A percentile compares a stretch with the other conserved stretches of the same genome.
phyloP scores from a whole-genome alignment of 2,113 vertebrate genomes.

The Plotosus lineatus region DNA sequence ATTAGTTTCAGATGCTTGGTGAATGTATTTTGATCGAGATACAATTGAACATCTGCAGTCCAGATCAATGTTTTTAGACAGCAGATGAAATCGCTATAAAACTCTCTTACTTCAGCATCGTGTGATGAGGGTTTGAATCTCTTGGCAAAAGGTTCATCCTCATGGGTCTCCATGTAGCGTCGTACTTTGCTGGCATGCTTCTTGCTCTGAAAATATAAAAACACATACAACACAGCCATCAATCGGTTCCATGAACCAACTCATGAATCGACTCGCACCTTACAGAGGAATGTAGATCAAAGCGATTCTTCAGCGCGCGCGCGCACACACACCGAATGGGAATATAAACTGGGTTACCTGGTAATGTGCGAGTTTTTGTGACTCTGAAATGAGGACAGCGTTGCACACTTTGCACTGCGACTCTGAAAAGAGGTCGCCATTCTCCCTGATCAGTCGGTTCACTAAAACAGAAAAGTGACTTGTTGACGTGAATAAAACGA shows the following conservation, averaged over 20 bases:
- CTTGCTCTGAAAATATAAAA: constrained; percentile 81
- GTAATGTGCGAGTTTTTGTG: constrained; percentile 95
- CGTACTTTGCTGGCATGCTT: constrained; percentile 97
- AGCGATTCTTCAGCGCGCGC: background rate
- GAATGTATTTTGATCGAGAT: too few species aligned
- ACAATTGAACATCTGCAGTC: too few species aligned
- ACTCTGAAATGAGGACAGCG: constrained; percentile 92
- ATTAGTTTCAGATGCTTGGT: too few species aligned
- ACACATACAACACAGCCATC: constrained; percentile 20
- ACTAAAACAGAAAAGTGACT: constrained; percentile 68
- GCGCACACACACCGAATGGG: background rate
- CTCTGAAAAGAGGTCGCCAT: constrained; percentile 90
- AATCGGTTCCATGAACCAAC: background rate
- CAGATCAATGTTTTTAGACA: too few species aligned
- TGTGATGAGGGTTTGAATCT: constrained; percentile 63
- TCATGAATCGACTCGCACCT: background rate
- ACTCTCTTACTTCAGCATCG: constrained; percentile 49
- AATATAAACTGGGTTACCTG: constrained; percentile 77
- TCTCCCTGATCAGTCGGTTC: constrained; percentile 89
- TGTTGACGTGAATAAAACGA: background rate
- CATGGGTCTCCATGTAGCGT: constrained; percentile 81
- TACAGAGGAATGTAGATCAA: background rate
- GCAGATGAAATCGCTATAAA: background rate
- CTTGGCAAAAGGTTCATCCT: constrained; percentile 72
- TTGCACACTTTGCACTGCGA: constrained; percentile 94